Evolutionary conservation across 2,113 vertebrate species (phyloP).

Genomic region (Bubo scandiacus): DNA sequence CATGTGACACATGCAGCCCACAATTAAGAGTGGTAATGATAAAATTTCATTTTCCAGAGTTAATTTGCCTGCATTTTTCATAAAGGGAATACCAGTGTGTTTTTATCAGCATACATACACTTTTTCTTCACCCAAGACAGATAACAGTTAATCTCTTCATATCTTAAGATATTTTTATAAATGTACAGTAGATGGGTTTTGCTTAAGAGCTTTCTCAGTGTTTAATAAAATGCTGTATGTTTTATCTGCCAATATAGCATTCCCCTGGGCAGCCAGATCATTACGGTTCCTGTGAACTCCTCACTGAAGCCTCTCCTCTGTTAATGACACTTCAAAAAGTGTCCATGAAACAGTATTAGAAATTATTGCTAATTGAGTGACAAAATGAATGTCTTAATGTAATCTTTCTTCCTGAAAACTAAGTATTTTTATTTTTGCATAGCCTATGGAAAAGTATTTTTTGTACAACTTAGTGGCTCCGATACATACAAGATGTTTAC

Average conservation of each 20-base stretch:
- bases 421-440: background rate
- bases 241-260: constrained; percentile 79
- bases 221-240: constrained; percentile 44
- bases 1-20: background rate
- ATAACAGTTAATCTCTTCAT: background rate
- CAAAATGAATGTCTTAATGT: background rate
- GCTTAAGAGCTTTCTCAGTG: background rate
- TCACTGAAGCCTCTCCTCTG: background rate
- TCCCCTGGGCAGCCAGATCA: constrained; percentile 95
- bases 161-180: background rate
- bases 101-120: background rate
- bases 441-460: background rate
- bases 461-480: background rate
- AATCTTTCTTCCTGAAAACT: background rate
- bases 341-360: background rate
- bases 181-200: background rate
- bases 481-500: background rate
- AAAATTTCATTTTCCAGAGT: background rate
- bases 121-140: background rate
- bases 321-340: background rate
- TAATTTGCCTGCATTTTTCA: background rate
- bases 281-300: constrained; percentile 76
- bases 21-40: background rate
- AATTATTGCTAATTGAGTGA: background rate
- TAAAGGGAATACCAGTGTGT: background rate